Evolutionary conservation across 2,888 invertebrate species (phyloP).

Genomic region (Aphodius granarius): DNA sequence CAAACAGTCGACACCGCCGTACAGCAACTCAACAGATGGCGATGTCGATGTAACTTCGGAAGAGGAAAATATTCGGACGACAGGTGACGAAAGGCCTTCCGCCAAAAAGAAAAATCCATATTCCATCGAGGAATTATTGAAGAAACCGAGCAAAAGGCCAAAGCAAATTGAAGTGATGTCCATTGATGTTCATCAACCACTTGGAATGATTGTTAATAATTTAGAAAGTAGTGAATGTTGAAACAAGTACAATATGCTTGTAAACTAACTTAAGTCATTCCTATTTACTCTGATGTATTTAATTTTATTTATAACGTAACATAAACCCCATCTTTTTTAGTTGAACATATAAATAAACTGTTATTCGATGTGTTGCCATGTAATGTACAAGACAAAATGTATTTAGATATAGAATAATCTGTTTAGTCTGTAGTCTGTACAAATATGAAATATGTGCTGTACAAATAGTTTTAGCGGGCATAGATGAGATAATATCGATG

Average conservation of each 20-base stretch:
- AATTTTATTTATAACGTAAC: neutral
- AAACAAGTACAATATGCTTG: too few relatives aligned
- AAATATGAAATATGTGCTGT: neutral
- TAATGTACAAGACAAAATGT: neutral
- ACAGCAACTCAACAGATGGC: slow-evolving; percentile 19
- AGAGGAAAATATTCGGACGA: slow-evolving; percentile 34
- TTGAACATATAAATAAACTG: neutral
- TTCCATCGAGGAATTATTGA: slow-evolving; percentile 83
- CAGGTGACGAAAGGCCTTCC: slow-evolving; percentile 39
- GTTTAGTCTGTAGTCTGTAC: neutral
- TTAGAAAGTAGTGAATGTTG: neutral
- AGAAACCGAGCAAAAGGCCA: slow-evolving; percentile 73
- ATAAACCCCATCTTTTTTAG: neutral
- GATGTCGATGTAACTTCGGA: slow-evolving; percentile 30
- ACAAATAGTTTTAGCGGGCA: neutral
- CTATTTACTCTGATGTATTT: neutral
- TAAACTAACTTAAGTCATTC: too few relatives aligned
- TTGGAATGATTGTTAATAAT: slow-evolving; percentile 33
- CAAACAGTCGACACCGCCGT: slow-evolving; percentile 48
- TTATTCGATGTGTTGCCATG: neutral
- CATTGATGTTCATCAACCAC: slow-evolving; percentile 38
- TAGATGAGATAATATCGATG: neutral
- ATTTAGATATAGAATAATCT: neutral
- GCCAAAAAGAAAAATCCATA: slow-evolving; percentile 77
- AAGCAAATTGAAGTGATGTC: slow-evolving; percentile 38